Conservation (phyloP, 2,113 vertebrate species). For the Crotophaga sulcirostris region DNA sequence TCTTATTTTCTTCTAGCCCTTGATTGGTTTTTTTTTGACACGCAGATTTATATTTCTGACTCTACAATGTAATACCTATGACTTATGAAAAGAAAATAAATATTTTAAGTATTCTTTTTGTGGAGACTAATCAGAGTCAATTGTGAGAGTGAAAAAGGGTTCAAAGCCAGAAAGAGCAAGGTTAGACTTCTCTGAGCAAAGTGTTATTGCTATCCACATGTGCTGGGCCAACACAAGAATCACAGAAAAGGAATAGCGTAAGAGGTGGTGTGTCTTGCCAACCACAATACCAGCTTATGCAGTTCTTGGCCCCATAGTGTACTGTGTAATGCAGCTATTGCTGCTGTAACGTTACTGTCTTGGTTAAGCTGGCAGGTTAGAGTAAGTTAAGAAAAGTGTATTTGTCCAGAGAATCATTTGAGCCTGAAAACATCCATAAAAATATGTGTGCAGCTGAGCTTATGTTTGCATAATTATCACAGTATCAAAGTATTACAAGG, state of each 20-base stretch:
- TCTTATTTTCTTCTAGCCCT: background rate
- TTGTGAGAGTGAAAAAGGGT: background rate
- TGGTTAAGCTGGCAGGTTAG: background rate
- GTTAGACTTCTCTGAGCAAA: background rate
- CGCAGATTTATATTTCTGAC: background rate
- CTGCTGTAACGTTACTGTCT: background rate
- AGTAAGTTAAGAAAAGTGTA: background rate
- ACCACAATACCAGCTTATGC: background rate
- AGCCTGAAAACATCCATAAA: background rate
- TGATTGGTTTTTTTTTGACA: background rate
- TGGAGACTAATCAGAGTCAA: background rate
- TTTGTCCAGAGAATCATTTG: background rate
- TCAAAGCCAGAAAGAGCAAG: background rate
- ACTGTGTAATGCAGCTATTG: background rate
- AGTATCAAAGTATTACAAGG: too few relatives aligned
- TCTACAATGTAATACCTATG: background rate
- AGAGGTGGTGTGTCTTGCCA: background rate
- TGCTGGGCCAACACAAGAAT: background rate
- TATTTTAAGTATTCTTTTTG: background rate
- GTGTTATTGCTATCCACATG: background rate
- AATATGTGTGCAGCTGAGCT: background rate
- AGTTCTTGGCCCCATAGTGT: background rate
- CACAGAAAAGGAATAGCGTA: rapidly evolving
- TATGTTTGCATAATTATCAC: background rate
- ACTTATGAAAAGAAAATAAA: background rate